phyloP scores from a whole-genome alignment of 2,888 invertebrate genomes.

The Drosophila dives region DNA sequence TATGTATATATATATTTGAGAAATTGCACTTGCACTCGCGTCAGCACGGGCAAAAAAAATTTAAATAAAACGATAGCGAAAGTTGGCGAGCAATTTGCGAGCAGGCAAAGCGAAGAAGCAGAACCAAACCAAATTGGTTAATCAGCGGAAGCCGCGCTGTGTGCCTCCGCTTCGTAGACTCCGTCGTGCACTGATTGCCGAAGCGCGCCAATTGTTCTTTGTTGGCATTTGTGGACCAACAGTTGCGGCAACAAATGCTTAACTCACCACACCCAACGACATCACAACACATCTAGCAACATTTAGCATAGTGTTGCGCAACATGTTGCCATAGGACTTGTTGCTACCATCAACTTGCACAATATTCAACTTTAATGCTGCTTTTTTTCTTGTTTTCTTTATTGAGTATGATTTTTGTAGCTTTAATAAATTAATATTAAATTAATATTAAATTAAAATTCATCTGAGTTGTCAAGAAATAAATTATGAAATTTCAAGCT shows the following conservation, averaged over 20 bases:
- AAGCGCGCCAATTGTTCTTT: conserved; percentile 28
- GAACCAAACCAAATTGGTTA: conserved; percentile 15
- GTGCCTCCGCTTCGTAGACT: conserved; percentile 61
- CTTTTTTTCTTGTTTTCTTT: background rate
- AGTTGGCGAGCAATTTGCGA: background rate
- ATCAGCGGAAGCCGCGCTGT: conserved; percentile 54
- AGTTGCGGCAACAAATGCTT: conserved; percentile 4
- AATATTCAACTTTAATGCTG: background rate
- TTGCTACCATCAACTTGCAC: conserved; percentile 25
- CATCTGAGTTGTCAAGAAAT: background rate
- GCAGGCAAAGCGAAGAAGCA: background rate
- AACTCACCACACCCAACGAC: conserved; percentile 44
- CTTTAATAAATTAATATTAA: background rate
- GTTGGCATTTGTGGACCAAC: conserved; percentile 18
- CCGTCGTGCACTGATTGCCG: conserved; percentile 62
- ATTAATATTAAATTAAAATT: background rate
- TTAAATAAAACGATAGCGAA: background rate
- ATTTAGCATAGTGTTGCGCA: conserved; percentile 24
- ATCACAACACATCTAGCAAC: background rate
- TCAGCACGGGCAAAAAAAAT: conserved; percentile 25
- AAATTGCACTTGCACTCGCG: conserved; percentile 27
- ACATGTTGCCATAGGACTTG: conserved; percentile 63
- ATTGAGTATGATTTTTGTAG: background rate
- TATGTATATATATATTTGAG: background rate
- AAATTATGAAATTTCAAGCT: background rate